These are phyloP conservation scores for Meliscaeva auricollis DNA, from an alignment of 2,888 invertebrate species.

Conservation along the genomic window DNA sequence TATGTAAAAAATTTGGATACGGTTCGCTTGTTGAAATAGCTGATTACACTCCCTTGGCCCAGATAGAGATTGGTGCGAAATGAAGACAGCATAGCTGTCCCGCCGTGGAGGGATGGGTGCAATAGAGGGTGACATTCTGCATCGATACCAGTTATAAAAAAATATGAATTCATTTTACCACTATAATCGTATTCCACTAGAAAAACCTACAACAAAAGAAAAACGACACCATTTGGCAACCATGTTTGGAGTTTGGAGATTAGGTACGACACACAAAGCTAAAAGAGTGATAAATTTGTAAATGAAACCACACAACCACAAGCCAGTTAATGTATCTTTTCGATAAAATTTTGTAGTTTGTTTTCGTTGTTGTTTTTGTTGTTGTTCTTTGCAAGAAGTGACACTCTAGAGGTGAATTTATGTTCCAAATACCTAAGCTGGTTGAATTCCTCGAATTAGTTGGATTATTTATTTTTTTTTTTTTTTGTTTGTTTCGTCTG, in stretches of 20 bases:
- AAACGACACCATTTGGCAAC: neutral
- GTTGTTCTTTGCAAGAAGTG: conserved; percentile 38
- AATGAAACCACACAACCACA: conserved; percentile 60
- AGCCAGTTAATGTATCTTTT: conserved; percentile 53
- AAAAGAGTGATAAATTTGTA: conserved; percentile 67
- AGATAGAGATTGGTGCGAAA: too few relatives aligned
- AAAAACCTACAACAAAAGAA: too few relatives aligned
- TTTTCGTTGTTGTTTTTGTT: conserved; percentile 33
- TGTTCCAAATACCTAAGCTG: conserved; percentile 48
- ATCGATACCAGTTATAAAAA: too few relatives aligned
- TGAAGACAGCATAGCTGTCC: too few relatives aligned
- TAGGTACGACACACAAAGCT: neutral
- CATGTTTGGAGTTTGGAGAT: neutral
- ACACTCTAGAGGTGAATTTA: conserved; percentile 59
- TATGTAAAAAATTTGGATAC: too few relatives aligned
- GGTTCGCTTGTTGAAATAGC: too few relatives aligned
- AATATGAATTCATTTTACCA: too few relatives aligned
- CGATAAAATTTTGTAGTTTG: conserved; percentile 21
- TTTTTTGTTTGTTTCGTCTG: too few relatives aligned
- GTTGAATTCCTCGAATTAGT: conserved; percentile 51
- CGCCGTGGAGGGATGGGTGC: too few relatives aligned
- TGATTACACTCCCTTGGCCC: too few relatives aligned
- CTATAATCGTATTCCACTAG: too few relatives aligned
- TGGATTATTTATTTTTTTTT: conserved; percentile 29
- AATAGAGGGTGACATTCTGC: too few relatives aligned